A percentile compares a stretch with the other conserved stretches of the same genome.
Evolutionary conservation across 2,888 invertebrate species (phyloP).

Genomic region (Rapana venosa): DNA sequence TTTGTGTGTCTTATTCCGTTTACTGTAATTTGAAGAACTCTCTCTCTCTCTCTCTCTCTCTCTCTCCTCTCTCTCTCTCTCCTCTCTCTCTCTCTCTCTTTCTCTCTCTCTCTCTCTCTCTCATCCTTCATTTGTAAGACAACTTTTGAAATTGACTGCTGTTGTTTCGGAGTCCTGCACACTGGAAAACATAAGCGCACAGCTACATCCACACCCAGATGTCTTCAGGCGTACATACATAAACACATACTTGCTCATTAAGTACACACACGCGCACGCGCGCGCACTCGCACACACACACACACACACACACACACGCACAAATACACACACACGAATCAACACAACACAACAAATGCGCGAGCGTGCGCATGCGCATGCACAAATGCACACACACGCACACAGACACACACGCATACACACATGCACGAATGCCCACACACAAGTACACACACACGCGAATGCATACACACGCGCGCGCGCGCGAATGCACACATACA

Average conservation of each 20-base stretch:
- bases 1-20: background rate
- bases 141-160: too few relatives aligned
- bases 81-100: background rate
- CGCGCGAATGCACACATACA: background rate
- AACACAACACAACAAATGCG: too few relatives aligned
- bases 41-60: background rate
- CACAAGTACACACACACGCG: background rate
- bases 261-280: background rate
- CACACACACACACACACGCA: slow-evolving; percentile 19
- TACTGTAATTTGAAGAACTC: background rate
- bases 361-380: too few relatives aligned
- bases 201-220: background rate
- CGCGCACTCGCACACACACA: background rate
- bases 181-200: background rate
- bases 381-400: background rate
- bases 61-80: background rate
- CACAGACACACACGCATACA: background rate
- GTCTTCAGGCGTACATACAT: background rate
- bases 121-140: background rate
- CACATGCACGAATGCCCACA: background rate
- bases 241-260: background rate
- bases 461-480: background rate
- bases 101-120: background rate
- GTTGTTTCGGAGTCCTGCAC: background rate
- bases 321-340: background rate